phyloP scores from a whole-genome alignment of 1,140 invertebrate genomes.

The Sarcophaga peregrina region DNA sequence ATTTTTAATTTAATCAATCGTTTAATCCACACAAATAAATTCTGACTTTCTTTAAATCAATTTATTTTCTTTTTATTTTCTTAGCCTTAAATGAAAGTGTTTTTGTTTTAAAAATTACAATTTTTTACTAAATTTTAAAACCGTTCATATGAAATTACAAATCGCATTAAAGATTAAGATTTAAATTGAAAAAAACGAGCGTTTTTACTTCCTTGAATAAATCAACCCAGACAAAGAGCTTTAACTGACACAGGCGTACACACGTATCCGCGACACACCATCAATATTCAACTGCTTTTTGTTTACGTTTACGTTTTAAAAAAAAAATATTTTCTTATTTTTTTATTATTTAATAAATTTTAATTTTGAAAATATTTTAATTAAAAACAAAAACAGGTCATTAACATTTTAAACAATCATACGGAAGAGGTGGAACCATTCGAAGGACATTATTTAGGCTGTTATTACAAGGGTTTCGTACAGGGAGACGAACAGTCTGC shows the following conservation, averaged over 20 bases:
- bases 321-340: neutral
- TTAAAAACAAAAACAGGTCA: constrained; percentile 66
- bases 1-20: too few relatives aligned
- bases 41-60: too few relatives aligned
- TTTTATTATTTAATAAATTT: constrained; percentile 2
- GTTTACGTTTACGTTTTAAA: too few relatives aligned
- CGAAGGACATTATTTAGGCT: constrained; percentile 68
- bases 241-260: too few relatives aligned
- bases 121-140: neutral
- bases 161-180: neutral
- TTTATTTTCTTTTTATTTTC: too few relatives aligned
- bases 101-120: neutral
- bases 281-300: neutral
- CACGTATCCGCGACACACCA: neutral
- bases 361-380: constrained; percentile 25
- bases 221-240: too few relatives aligned
- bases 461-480: constrained; percentile 78
- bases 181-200: neutral
- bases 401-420: constrained; percentile 70
- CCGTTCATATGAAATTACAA: neutral
- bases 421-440: constrained; percentile 67
- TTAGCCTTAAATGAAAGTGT: too few relatives aligned
- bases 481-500: constrained; percentile 73
- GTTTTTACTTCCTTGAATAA: too few relatives aligned
- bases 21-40: too few relatives aligned